Base-by-base conservation (phyloP, 2,797 vertebrate genomes). In the Gymnothorax reevesii region DNA sequence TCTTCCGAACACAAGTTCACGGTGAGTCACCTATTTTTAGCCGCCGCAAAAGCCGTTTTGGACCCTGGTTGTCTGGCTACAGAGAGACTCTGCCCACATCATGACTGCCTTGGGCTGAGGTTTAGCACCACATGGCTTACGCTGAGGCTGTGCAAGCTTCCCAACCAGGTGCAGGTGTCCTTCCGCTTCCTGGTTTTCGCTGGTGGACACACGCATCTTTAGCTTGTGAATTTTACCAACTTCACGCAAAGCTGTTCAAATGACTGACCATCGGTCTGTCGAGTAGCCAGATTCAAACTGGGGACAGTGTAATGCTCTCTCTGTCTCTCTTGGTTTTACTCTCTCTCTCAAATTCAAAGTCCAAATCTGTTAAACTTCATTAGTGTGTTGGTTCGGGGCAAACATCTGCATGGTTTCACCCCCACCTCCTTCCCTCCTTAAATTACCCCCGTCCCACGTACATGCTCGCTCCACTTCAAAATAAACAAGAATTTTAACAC, bases 241-340 rank as follows among this genome's bases (percentile, higher is more conserved):
- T 9, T 7, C 15, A 42, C 64, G 57, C 42, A 84, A 84, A 71
- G 42, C 42, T 62, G 66, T 54, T 13, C 25, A 57, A 73, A n/a
- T 84, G 83, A 84, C 86, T 85, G 75, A 64, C 79, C 84, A 33
- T 69, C 62, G 52, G 57, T 66, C 84, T 84, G 69, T 83, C 87
- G 73, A 75, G 57, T 57, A 60, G 71, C 86, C 89, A 89, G 91
- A 62, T 90, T 90, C 84, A 83, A 89, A 88, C 90, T 79, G 90
- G 75, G 85, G 88, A 64, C 82, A 20, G 87, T 82, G 59, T 85
- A 88, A 88, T 88, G 85, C 80, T 55, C 62, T 49, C 33, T 82
- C 84, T 87, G 86, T 87, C 84, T 79, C 87, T 88, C 73, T 87
- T n/a, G 80, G 69, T 49, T 33, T 82, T 22, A 22, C 79, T 83